phyloP scores from a whole-genome alignment of 30 jellyfish, hydroid and myxozoan genomes.

The Pelagia noctiluca region DNA sequence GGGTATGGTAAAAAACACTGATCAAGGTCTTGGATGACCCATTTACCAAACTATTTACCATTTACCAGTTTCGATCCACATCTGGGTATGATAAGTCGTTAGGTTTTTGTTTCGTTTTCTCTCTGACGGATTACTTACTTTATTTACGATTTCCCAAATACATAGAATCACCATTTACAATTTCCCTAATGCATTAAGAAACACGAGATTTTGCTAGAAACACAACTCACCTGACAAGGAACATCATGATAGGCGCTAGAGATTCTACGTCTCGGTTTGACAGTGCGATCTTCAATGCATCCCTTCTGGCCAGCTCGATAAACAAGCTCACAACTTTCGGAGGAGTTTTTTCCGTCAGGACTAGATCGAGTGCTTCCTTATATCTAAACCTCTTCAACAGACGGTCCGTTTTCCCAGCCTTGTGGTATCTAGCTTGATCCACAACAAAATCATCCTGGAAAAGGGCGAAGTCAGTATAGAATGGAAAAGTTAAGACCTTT shows the following conservation, averaged over 20 bases:
- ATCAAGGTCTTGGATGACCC: no score
- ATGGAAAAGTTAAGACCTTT: no score
- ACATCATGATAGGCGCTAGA: constrained; percentile 61
- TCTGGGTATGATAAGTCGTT: no score
- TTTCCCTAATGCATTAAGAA: no score
- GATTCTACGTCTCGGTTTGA: constrained; percentile 68
- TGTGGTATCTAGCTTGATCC: constrained; percentile 25
- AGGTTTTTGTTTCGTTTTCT: no score
- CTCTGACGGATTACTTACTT: no score
- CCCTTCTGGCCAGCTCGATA: constrained; percentile 87
- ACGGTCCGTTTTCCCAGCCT: constrained; percentile 48
- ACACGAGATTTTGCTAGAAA: no score
- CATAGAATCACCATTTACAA: no score
- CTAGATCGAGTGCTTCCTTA: constrained; percentile 84
- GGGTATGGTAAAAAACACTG: no score
- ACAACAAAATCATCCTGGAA: constrained; percentile 87
- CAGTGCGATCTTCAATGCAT: constrained; percentile 78
- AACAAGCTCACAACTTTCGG: constrained; percentile 74
- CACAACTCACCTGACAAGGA: constrained; percentile 70
- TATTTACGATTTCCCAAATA: no score
- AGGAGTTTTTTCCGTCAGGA: constrained; percentile 44
- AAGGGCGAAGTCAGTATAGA: not conserved
- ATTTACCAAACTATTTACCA: no score
- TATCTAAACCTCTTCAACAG: constrained; percentile 70
- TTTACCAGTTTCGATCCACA: no score